Base-by-base conservation (phyloP, 2,113 vertebrate genomes). In the Charina bottae region DNA sequence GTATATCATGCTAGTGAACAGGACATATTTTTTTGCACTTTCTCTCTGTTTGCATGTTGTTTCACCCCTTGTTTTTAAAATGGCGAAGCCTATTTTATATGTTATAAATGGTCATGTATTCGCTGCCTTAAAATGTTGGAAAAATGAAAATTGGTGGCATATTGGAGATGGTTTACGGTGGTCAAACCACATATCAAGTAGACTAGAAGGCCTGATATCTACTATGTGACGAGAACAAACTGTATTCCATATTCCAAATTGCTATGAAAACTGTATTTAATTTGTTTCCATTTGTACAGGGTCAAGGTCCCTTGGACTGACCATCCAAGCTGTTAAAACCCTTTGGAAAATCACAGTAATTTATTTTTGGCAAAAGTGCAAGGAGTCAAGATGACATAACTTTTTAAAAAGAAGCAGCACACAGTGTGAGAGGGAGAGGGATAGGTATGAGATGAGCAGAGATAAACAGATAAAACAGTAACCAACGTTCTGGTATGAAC, bases 181-280 rank as follows among this genome's bases (percentile, higher is more conserved):
- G 2, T 49, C 49, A 49, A 3, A 49, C 49, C 49, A 49, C 49
- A 49, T 49, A 88, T 84, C 85, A 89, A 60, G 33, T 68, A 26
- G 19, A 92, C 24, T 87, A 90, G 89, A 59, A 59, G 26, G 90
- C 90, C 88, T 49, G 84, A 23, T 6, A 83, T 5, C 84, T 15
- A 28, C 21, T 85, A 62, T n/a, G 2, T 0, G 7, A 90, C 95
- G 94, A 68, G 90, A 90, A 0, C 33, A 94, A 93, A 95, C 92
- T 84, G 0, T 55, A 86, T 96, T 94, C 91, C 58, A 83, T 37
- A 46, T n/a, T 92, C 21, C 83, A 93, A 91, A 86, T 0, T 83
- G 46, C 64, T 53, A 26, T 0, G 0, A 64, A 54, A 90, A 92
- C 92, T 92, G 64, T 33, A 53, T 56, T 83, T 90, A 93, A 85